These are phyloP conservation scores for Thymelicus lineola DNA, from an alignment of 2,888 invertebrate genomes.

Conservation along the genomic window DNA sequence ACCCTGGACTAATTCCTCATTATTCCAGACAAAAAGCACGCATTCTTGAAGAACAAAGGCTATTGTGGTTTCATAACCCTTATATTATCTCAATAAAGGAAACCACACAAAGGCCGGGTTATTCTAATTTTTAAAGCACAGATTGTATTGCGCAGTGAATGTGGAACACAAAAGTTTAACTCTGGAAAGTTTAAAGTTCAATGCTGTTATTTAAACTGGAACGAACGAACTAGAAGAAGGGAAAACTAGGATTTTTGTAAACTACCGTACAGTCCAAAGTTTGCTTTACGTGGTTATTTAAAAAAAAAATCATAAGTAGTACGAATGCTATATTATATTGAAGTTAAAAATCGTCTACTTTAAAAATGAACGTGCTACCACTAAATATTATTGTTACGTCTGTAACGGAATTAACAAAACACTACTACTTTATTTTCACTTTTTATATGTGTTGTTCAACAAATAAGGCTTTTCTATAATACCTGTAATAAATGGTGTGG, in stretches of 20 bases:
- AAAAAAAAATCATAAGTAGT: no score
- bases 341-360: no score
- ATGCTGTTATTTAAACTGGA: constrained; percentile 6
- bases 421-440: no score
- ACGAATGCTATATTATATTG: no score
- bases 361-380: no score
- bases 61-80: constrained; percentile 19
- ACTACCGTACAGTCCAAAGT: background rate
- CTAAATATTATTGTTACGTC: no score
- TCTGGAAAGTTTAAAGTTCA: constrained; percentile 12
- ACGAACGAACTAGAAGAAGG: background rate
- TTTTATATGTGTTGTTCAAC: no score
- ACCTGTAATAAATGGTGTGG: no score
- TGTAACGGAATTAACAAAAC: no score
- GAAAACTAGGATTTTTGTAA: background rate
- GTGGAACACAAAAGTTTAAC: constrained; percentile 7
- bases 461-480: no score
- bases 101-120: constrained; percentile 12
- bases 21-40: constrained; percentile 11
- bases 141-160: constrained; percentile 3
- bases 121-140: constrained; percentile 10
- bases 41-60: constrained; percentile 21
- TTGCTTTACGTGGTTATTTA: no score
- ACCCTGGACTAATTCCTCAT: no score
- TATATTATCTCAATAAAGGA: constrained; percentile 20